Conservation (phyloP, 2,888 invertebrate species). For the Andrena fulva region DNA sequence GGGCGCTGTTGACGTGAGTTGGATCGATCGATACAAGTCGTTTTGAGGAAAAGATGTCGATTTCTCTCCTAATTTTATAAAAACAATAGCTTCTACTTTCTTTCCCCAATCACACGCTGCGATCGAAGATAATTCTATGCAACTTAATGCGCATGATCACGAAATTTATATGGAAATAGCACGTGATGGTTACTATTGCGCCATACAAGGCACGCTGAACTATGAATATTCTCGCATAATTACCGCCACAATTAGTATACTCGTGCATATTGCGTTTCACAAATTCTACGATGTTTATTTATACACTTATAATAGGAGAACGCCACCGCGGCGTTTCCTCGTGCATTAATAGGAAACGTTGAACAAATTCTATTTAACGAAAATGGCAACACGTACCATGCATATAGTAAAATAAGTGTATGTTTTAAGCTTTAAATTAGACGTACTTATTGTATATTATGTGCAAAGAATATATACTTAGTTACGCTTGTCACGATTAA, state of each 20-base stretch:
- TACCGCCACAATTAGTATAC: slow-evolving; percentile 16
- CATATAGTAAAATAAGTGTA: not conserved
- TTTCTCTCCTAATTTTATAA: not conserved
- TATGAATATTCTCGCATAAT: slow-evolving; percentile 37
- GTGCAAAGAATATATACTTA: not conserved
- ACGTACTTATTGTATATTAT: not conserved
- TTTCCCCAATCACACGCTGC: not conserved
- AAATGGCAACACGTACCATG: not conserved
- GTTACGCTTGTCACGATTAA: too few relatives aligned
- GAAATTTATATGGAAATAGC: slow-evolving; percentile 36
- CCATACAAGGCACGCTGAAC: slow-evolving; percentile 19
- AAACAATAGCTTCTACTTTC: not conserved
- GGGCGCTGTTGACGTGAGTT: not conserved
- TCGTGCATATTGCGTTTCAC: slow-evolving; percentile 24
- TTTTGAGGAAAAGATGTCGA: not conserved
- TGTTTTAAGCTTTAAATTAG: not conserved
- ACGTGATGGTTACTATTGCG: slow-evolving; percentile 27
- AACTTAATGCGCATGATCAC: slow-evolving; percentile 36
- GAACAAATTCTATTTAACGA: not conserved
- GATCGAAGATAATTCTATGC: not conserved
- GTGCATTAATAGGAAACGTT: not conserved
- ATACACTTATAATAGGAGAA: slow-evolving; percentile 1
- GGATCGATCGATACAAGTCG: not conserved
- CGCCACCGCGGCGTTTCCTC: not conserved
- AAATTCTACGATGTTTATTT: not conserved